phyloP scores from a whole-genome alignment of 2,113 vertebrate species.

The Tringa solitaria region DNA sequence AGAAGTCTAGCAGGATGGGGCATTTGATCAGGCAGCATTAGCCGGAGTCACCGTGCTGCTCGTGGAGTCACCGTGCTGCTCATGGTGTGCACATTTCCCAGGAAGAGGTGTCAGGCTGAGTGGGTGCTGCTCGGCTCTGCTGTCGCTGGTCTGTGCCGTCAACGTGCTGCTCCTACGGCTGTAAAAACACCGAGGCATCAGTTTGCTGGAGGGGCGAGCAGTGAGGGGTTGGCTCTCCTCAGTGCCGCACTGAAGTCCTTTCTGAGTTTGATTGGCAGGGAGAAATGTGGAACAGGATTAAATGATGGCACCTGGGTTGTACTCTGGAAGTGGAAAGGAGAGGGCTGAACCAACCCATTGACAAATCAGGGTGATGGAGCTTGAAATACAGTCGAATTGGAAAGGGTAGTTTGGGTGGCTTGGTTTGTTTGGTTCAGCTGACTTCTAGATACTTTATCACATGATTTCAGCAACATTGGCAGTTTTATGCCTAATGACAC shows the following conservation, averaged over 20 bases:
- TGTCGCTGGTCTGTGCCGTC: background rate
- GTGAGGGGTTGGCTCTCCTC: background rate
- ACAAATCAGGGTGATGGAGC: background rate
- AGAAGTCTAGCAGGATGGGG: background rate
- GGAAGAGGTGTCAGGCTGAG: background rate
- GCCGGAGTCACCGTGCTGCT: too few species aligned
- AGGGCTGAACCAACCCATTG: background rate
- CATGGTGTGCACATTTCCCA: accelerated
- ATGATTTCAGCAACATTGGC: background rate
- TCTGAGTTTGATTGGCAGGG: background rate
- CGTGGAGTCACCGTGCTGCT: background rate
- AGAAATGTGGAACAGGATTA: background rate
- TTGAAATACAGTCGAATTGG: background rate
- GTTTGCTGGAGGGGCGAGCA: background rate
- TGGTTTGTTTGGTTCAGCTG: background rate
- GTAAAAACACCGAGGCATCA: background rate
- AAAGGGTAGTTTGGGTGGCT: background rate
- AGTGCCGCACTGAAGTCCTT: background rate
- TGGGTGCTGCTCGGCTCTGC: accelerated
- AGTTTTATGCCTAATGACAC: background rate
- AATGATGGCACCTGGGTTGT: background rate
- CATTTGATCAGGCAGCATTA: background rate
- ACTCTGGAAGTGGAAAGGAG: background rate
- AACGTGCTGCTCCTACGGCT: background rate
- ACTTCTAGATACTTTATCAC: background rate